phyloP scores from a whole-genome alignment of 2,888 invertebrate species.

The Pterostichus niger region DNA sequence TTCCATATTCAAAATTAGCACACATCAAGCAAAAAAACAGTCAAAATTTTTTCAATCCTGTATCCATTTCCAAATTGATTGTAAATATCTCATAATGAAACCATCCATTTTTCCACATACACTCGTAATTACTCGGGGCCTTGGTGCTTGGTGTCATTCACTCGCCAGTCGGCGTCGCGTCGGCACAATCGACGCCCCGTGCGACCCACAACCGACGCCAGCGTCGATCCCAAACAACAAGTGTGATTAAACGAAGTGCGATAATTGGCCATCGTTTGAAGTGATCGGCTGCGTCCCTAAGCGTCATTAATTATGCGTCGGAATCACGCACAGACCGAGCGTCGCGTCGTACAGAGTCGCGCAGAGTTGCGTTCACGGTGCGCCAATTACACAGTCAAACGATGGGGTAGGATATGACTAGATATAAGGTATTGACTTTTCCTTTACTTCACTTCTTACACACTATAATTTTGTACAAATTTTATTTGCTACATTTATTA shows the following conservation, averaged over 20 bases:
- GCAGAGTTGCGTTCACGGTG: background rate
- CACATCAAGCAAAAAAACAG: too few species aligned
- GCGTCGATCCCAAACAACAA: slow-evolving; percentile 28
- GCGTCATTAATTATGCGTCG: slow-evolving; percentile 52
- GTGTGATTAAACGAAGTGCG: slow-evolving; percentile 53
- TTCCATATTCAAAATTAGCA: too few species aligned
- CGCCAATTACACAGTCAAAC: slow-evolving; percentile 17
- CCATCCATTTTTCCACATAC: too few species aligned
- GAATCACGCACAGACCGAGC: slow-evolving; percentile 19
- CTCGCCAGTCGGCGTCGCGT: background rate
- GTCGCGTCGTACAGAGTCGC: background rate
- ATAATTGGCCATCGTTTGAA: slow-evolving; percentile 47
- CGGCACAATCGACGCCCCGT: too few species aligned
- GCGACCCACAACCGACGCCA: background rate
- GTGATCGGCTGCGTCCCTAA: slow-evolving; percentile 46
- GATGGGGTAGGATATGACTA: background rate
- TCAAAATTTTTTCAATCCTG: too few species aligned
- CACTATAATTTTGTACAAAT: too few species aligned
- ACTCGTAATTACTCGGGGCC: too few species aligned
- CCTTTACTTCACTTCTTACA: too few species aligned
- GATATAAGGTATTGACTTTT: background rate
- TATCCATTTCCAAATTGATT: too few species aligned
- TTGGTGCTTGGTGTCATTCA: background rate
- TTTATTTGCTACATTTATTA: too few species aligned
- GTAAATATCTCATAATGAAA: too few species aligned